These are phyloP conservation scores for Euleptes europaea DNA, from an alignment of 2,113 vertebrate species.

Conservation along the genomic window DNA sequence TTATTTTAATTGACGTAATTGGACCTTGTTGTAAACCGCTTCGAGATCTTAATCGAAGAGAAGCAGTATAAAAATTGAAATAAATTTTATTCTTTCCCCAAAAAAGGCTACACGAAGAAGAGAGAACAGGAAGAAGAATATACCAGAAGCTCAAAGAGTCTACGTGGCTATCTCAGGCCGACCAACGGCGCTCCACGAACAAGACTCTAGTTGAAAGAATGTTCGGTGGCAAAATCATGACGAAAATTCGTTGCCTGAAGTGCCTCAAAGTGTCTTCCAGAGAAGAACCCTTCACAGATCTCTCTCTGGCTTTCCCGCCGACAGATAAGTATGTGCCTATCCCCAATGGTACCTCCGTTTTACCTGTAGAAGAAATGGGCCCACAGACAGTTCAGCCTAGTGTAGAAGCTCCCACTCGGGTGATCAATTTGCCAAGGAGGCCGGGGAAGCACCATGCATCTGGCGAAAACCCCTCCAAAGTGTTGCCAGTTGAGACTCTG, in stretches of 20 bases:
- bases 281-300: conserved; percentile 84
- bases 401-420: conserved; percentile 24
- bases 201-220: conserved; percentile 81
- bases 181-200: conserved; percentile 54
- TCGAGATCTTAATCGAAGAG: too few species aligned
- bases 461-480: not conserved
- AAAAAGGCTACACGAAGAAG: conserved; percentile 81
- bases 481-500: conserved; percentile 19
- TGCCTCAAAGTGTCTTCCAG: conserved; percentile 80
- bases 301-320: conserved; percentile 82
- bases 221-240: conserved; percentile 85
- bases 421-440: conserved; percentile 45
- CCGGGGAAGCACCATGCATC: conserved; percentile 49
- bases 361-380: conserved; percentile 53
- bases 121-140: conserved; percentile 79
- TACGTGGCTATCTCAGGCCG: conserved; percentile 47
- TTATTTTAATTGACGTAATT: too few species aligned
- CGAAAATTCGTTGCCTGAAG: conserved; percentile 79
- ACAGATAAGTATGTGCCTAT: not conserved
- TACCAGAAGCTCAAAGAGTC: conserved; percentile 77
- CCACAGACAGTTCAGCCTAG: conserved; percentile 27
- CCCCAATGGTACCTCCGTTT: not conserved
- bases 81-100: not conserved
- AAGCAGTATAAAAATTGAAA: not conserved
- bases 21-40: too few species aligned